Conservation (phyloP, 2,797 vertebrate species). For the Passerculus sandwichensis region DNA sequence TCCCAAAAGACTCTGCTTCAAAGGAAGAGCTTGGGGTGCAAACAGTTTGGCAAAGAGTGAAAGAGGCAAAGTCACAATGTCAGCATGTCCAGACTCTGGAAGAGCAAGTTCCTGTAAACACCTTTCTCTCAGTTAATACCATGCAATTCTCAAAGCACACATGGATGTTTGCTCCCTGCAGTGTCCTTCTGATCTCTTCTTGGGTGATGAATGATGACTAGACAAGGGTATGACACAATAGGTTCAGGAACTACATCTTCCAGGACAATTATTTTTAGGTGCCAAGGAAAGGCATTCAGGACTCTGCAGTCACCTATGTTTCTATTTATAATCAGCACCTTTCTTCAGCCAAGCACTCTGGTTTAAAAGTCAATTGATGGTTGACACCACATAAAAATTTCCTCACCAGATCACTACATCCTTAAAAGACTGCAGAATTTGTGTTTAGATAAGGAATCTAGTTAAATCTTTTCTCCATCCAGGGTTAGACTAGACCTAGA, state of each 20-base stretch:
- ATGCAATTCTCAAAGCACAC: not conserved
- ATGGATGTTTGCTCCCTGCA: not conserved
- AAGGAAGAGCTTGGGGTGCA: not conserved
- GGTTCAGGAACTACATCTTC: not conserved
- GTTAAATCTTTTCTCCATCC: not conserved
- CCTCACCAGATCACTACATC: not conserved
- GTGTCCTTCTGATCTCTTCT: not conserved
- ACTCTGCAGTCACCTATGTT: not conserved
- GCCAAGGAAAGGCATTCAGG: not conserved
- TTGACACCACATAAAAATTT: not conserved
- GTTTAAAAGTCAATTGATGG: not conserved
- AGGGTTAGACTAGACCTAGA: not conserved
- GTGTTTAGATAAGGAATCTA: not conserved
- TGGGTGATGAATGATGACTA: not conserved
- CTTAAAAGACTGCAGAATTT: not conserved
- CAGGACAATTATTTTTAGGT: slow-evolving; percentile 23
- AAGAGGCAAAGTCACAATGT: not conserved
- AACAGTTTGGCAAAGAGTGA: not conserved
- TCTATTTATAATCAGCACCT: not conserved
- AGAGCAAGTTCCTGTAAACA: not conserved
- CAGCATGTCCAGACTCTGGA: not conserved
- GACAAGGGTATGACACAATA: not conserved
- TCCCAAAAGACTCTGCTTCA: not conserved
- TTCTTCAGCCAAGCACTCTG: not conserved
- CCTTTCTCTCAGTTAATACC: not conserved